These are phyloP conservation scores for Peromyscus polionotus DNA, from an alignment of 2,113 vertebrate species.

Conservation along the genomic window DNA sequence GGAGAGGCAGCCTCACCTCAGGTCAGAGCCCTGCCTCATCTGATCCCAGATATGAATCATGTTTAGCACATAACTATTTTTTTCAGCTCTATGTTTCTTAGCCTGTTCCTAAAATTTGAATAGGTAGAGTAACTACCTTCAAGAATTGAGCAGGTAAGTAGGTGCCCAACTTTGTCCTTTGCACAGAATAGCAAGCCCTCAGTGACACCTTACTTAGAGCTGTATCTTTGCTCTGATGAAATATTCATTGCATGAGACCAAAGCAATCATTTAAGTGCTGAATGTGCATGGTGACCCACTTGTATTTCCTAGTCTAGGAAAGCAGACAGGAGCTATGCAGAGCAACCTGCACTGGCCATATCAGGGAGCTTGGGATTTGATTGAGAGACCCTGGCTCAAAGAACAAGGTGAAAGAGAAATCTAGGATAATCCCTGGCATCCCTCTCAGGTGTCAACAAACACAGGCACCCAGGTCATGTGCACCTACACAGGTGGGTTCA, in stretches of 20 bases:
- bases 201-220: constrained; percentile 43
- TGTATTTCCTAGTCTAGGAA: background rate
- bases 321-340: background rate
- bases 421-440: background rate
- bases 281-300: no score
- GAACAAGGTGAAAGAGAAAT: no score
- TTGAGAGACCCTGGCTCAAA: no score
- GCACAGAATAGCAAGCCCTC: background rate
- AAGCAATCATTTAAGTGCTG: background rate
- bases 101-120: constrained; percentile 34
- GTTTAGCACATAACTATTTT: background rate
- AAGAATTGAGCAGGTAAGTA: background rate
- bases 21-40: background rate
- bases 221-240: constrained; percentile 76
- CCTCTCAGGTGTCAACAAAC: no score
- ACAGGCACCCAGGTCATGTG: background rate
- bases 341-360: background rate
- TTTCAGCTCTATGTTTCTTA: constrained; percentile 55
- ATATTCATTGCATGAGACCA: constrained; percentile 73
- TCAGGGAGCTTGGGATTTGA: background rate
- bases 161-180: background rate
- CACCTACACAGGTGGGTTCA: background rate
- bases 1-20: background rate
- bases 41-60: background rate
- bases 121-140: constrained; percentile 50